phyloP scores from a whole-genome alignment of 1,140 invertebrate genomes.

The Globodera rostochiensis region DNA sequence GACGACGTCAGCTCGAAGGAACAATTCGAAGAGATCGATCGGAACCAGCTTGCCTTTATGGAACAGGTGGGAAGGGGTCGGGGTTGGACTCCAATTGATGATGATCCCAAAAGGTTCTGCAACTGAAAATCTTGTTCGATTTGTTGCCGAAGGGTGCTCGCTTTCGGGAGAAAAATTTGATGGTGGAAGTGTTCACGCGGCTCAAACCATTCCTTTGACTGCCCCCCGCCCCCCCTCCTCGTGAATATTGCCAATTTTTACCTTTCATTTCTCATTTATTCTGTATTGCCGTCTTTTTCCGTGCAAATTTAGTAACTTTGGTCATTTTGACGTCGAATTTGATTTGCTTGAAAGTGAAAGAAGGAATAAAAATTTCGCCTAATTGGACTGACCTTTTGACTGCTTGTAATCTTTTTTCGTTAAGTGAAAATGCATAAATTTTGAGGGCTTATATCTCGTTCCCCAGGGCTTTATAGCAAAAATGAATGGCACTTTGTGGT shows the following conservation, averaged over 20 bases:
- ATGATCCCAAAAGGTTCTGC: not conserved
- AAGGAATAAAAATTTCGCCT: too few relatives aligned
- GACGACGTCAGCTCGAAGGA: constrained; percentile 18
- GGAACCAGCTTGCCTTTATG: constrained; percentile 36
- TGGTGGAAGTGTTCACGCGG: constrained; percentile 33
- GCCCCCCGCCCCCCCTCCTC: too few relatives aligned
- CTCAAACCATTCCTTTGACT: constrained; percentile 25
- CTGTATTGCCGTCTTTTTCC: too few relatives aligned
- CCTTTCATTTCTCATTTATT: not conserved
- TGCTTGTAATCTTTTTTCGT: too few relatives aligned
- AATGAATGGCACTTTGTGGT: too few relatives aligned
- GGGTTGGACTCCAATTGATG: not conserved
- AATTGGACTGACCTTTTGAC: too few relatives aligned
- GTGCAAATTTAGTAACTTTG: too few relatives aligned
- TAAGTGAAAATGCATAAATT: too few relatives aligned
- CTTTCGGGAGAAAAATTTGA: constrained; percentile 30
- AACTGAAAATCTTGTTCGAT: constrained; percentile 30
- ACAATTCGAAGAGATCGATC: constrained; percentile 26
- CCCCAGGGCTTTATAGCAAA: too few relatives aligned
- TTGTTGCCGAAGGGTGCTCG: constrained; percentile 26
- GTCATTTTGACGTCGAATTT: too few relatives aligned
- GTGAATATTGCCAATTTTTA: not conserved
- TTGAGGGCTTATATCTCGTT: too few relatives aligned
- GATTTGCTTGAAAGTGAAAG: too few relatives aligned
- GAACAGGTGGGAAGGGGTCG: constrained; percentile 6